These are phyloP conservation scores for Bembecia ichneumoniformis DNA, from an alignment of 2,888 invertebrate genomes.

Conservation along the genomic window DNA sequence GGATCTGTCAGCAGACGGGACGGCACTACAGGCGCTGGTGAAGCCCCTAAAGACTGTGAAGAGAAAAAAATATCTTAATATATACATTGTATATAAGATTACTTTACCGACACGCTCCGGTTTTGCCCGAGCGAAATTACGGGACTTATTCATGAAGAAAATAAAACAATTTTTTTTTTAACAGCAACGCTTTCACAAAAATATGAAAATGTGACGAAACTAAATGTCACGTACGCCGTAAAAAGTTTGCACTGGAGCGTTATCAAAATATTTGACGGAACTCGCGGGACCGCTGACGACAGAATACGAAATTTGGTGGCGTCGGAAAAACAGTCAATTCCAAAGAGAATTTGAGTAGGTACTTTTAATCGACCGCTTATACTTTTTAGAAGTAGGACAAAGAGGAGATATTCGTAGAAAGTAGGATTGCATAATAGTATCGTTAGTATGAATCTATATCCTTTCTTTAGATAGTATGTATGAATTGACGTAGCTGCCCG, in stretches of 20 bases:
- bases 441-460: too few species aligned
- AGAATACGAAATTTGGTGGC: not conserved
- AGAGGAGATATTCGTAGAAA: too few species aligned
- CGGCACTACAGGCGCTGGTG: conserved; percentile 87
- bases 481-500: too few species aligned
- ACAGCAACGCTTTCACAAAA: not conserved
- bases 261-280: conserved; percentile 1
- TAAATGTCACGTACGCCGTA: not conserved
- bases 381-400: too few species aligned
- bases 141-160: too few species aligned
- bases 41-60: conserved; percentile 46
- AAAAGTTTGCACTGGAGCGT: not conserved
- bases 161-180: too few species aligned
- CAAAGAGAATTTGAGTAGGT: too few species aligned
- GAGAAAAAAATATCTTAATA: too few species aligned
- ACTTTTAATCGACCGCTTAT: too few species aligned
- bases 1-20: conserved; percentile 87
- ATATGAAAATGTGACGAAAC: not conserved
- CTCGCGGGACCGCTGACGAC: not conserved
- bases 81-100: not conserved
- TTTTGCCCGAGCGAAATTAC: too few species aligned
- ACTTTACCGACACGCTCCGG: not conserved
- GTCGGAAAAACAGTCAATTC: not conserved
- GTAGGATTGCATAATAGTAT: too few species aligned
- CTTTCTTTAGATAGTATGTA: too few species aligned